Conservation (phyloP, 2,888 invertebrate genomes). For the Teleiodes luculella region DNA sequence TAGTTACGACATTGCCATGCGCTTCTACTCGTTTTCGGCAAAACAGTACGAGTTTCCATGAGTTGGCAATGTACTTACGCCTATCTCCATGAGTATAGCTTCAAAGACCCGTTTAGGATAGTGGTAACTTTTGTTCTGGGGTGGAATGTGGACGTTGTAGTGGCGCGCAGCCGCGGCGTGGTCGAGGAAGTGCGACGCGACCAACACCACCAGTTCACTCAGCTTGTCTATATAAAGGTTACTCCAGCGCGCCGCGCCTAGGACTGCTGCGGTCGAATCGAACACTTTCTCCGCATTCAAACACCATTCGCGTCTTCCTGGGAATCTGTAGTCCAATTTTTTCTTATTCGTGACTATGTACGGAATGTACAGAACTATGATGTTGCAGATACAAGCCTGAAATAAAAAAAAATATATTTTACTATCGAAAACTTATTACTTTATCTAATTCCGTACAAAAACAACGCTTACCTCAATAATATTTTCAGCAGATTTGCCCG, state of each 20-base stretch:
- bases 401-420: not conserved
- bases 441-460: not conserved
- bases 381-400: constrained; percentile 58
- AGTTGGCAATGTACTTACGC: constrained; percentile 55
- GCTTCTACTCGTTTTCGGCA: too few relatives aligned
- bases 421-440: not conserved
- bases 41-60: too few relatives aligned
- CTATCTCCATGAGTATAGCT: constrained; percentile 64
- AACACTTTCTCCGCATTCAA: constrained; percentile 40
- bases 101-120: constrained; percentile 57
- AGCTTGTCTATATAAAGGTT: constrained; percentile 63
- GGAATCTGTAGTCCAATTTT: constrained; percentile 36
- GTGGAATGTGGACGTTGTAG: constrained; percentile 46
- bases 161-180: constrained; percentile 42
- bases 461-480: constrained; percentile 47
- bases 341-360: constrained; percentile 59
- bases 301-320: constrained; percentile 23
- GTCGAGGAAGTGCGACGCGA: constrained; percentile 56
- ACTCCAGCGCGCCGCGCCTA: constrained; percentile 55
- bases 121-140: constrained; percentile 50
- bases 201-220: constrained; percentile 50
- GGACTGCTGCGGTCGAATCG: constrained; percentile 45
- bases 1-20: too few relatives aligned
- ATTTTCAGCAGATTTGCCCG: constrained; percentile 31
- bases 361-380: constrained; percentile 58